These are phyloP conservation scores for Drosophila fungiperda DNA, from an alignment of 2,888 invertebrate genomes.

Conservation along the genomic window DNA sequence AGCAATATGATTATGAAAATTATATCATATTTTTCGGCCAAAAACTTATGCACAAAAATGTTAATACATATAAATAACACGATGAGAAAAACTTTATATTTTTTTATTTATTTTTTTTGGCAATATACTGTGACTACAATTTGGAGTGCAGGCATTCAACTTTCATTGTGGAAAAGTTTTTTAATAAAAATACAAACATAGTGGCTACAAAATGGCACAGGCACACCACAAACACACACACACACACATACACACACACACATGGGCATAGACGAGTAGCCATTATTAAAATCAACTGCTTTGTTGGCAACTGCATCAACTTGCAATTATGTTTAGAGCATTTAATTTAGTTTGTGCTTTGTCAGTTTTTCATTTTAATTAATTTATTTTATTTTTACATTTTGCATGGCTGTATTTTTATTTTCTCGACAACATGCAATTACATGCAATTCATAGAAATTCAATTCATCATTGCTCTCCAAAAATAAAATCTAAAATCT, in stretches of 20 bases:
- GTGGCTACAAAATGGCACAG: conserved; percentile 43
- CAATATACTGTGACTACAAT: conserved; percentile 63
- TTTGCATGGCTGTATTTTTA: background rate
- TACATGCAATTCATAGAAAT: background rate
- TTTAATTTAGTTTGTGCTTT: conserved; percentile 27
- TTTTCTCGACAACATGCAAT: background rate
- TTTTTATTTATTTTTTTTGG: conserved; percentile 44
- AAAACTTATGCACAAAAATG: conserved; percentile 52
- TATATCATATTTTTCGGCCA: conserved; percentile 23
- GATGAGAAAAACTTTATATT: conserved; percentile 37
- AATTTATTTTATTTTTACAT: conserved; percentile 54
- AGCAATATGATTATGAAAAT: conserved; percentile 29
- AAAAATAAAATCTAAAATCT: background rate
- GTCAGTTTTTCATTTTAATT: conserved; percentile 48
- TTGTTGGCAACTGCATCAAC: conserved; percentile 36
- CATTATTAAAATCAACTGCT: conserved; percentile 67
- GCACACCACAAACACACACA: conserved; percentile 13
- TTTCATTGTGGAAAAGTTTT: conserved; percentile 78
- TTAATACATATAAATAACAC: conserved; percentile 59
- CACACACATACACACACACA: conserved; percentile 14
- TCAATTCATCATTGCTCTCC: conserved; percentile 16
- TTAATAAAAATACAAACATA: conserved; percentile 75
- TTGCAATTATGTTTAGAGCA: conserved; percentile 49
- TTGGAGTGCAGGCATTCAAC: conserved; percentile 66
- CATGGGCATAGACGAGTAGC: conserved; percentile 6